Conservation (phyloP, 2,113 vertebrate species). For the Crotophaga sulcirostris region DNA sequence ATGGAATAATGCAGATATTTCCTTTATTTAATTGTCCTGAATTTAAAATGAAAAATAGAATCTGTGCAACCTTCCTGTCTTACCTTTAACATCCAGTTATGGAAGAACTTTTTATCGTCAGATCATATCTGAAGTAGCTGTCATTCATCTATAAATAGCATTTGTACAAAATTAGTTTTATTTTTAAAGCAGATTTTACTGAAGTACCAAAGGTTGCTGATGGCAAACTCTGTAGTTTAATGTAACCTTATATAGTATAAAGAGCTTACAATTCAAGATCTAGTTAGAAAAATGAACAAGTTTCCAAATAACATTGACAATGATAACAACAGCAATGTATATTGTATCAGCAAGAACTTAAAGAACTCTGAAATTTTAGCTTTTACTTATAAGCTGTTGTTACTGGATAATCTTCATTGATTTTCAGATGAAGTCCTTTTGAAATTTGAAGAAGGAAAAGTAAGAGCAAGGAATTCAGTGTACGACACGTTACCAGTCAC, state of each 20-base stretch:
- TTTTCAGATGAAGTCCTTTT: constrained; percentile 91
- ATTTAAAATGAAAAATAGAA: not conserved
- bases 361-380: not conserved
- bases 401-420: not conserved
- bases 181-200: not conserved
- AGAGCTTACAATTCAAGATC: not conserved
- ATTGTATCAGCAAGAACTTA: not conserved
- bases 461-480: constrained; percentile 88
- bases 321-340: not conserved
- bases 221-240: not conserved
- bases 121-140: not conserved
- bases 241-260: not conserved
- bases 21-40: not conserved
- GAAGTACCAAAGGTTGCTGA: not conserved
- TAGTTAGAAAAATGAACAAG: not conserved
- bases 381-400: not conserved
- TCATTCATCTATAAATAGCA: not conserved
- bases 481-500: constrained; percentile 89
- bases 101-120: not conserved
- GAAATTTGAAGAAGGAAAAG: constrained; percentile 90
- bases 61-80: not conserved
- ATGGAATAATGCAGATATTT: not conserved
- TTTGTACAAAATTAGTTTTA: not conserved
- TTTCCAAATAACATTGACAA: not conserved
- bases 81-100: not conserved